Percentiles rank a stretch among this genome's conserved stretches.
Conservation (phyloP, 2,113 vertebrate species). For the Datnioides undecimradiatus region DNA sequence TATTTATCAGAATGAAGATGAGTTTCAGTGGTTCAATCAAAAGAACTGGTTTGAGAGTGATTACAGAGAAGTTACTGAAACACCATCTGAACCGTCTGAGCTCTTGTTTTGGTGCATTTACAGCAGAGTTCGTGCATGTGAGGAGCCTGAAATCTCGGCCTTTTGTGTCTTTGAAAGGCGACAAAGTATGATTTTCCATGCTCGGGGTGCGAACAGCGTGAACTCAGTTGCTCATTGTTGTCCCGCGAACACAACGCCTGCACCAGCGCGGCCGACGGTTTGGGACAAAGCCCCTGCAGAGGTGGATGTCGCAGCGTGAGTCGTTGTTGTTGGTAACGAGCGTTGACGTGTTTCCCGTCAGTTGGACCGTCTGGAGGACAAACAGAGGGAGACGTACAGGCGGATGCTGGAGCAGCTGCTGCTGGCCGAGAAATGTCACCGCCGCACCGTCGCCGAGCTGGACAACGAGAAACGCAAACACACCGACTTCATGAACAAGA, state of each 20-base stretch:
- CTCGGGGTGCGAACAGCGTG: background rate
- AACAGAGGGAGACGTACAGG: conserved; percentile 95
- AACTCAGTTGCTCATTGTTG: conserved; percentile 10
- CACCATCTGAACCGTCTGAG: too few relatives aligned
- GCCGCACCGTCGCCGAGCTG: conserved; percentile 92
- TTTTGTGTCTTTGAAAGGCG: background rate
- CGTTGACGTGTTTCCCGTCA: conserved; percentile 61
- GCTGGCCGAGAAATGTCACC: conserved; percentile 94
- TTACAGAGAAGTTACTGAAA: background rate
- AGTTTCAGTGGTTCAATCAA: too few relatives aligned
- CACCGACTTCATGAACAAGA: conserved; percentile 96
- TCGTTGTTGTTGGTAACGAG: background rate
- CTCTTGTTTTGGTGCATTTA: conserved; percentile 8
- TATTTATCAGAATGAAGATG: too few relatives aligned
- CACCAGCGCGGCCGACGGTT: background rate
- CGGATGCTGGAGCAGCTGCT: conserved; percentile 98
- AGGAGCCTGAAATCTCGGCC: background rate
- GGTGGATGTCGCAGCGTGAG: background rate
- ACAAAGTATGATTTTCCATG: conserved; percentile 18
- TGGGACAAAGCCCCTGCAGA: background rate
- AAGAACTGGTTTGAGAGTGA: background rate
- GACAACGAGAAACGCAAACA: conserved; percentile 95
- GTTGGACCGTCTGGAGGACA: conserved; percentile 95
- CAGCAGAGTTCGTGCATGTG: background rate
- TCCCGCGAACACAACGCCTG: background rate